phyloP scores from a whole-genome alignment of 2,888 invertebrate genomes.

The Coleophora flavipennella region DNA sequence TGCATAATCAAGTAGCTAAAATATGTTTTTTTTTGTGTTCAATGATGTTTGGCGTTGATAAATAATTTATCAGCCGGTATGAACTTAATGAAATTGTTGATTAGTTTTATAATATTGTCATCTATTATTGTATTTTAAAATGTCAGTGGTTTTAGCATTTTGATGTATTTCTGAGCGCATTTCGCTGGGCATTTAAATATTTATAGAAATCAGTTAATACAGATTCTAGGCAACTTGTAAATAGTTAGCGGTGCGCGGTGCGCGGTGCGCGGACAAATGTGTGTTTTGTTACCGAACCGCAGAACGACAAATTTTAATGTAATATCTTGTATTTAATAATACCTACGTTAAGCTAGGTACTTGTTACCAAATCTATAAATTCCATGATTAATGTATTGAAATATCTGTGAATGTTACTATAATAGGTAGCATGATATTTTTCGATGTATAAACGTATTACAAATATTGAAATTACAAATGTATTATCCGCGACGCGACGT shows the following conservation, averaged over 20 bases:
- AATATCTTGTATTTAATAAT: conserved; percentile 1
- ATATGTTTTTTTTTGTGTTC: conserved; percentile 29
- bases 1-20: conserved; percentile 40
- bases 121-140: conserved; percentile 10
- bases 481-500: conserved; percentile 32
- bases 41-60: conserved; percentile 20
- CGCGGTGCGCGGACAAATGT: too few species aligned
- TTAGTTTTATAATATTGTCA: conserved; percentile 43
- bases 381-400: conserved; percentile 49
- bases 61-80: conserved; percentile 5
- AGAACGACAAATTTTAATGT: conserved; percentile 7
- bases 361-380: conserved; percentile 23
- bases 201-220: too few species aligned
- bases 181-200: conserved; percentile 37
- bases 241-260: too few species aligned
- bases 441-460: conserved; percentile 37
- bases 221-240: too few species aligned
- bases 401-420: conserved; percentile 34
- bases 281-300: not conserved
- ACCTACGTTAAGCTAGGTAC: conserved; percentile 3
- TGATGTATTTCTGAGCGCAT: conserved; percentile 33
- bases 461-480: conserved; percentile 29
- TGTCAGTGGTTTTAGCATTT: conserved; percentile 19
- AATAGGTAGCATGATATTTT: conserved; percentile 47
- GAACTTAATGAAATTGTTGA: conserved; percentile 36